phyloP scores from a whole-genome alignment of 2,797 vertebrate genomes.

The Pogonophryne albipinna region DNA sequence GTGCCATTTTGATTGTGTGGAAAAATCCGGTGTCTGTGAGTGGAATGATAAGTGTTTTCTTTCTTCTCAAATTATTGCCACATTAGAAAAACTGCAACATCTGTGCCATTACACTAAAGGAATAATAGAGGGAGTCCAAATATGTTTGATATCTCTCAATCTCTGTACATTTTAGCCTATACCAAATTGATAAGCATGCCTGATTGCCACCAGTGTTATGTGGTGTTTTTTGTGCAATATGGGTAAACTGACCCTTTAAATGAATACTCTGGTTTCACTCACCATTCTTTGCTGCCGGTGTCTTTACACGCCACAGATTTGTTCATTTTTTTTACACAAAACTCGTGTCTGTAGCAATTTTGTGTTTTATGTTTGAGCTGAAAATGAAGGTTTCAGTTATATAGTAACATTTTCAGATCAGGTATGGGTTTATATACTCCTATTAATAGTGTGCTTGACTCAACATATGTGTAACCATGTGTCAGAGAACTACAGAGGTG shows the following conservation, averaged over 20 bases:
- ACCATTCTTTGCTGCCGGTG: neutral
- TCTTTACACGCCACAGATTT: neutral
- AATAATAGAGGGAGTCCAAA: neutral
- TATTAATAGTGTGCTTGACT: neutral
- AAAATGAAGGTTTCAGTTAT: neutral
- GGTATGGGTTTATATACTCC: neutral
- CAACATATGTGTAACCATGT: neutral
- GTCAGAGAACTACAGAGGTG: neutral
- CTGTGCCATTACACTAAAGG: neutral
- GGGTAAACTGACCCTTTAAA: neutral
- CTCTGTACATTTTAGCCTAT: neutral
- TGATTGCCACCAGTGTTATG: neutral
- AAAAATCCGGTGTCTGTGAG: neutral
- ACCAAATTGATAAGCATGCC: neutral
- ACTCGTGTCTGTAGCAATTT: neutral
- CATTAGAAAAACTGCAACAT: neutral
- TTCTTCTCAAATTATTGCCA: neutral
- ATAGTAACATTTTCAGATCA: neutral
- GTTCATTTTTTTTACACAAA: neutral
- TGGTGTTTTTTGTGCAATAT: neutral
- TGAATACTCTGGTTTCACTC: neutral
- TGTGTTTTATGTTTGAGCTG: neutral
- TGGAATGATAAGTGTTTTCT: neutral
- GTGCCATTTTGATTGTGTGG: neutral
- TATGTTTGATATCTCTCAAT: neutral